Conservation (phyloP, 1,140 invertebrate species). For the Hyphantria cunea region DNA sequence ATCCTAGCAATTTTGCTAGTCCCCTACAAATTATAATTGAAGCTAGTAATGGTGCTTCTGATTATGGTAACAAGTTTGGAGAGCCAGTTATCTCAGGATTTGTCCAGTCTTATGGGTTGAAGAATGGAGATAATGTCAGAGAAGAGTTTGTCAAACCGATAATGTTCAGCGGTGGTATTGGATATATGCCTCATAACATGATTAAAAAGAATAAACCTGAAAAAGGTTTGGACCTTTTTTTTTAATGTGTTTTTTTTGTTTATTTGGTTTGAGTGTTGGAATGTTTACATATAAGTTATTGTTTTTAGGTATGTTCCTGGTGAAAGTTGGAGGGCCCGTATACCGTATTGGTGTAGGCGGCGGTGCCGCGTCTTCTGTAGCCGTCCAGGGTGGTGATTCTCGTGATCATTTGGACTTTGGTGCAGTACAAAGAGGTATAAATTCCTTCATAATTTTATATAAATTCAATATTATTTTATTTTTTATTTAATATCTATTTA, state of each 20-base stretch:
- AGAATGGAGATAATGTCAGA: slow-evolving; percentile 85
- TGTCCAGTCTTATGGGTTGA: slow-evolving; percentile 93
- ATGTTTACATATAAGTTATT: background rate
- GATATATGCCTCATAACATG: slow-evolving; percentile 92
- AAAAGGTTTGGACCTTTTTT: slow-evolving; percentile 80
- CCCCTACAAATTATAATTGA: slow-evolving; percentile 95
- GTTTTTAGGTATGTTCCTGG: slow-evolving; percentile 89
- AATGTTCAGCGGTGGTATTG: slow-evolving; percentile 98
- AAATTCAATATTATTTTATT: background rate
- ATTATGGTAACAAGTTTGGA: slow-evolving; percentile 99
- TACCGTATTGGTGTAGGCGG: slow-evolving; percentile 98
- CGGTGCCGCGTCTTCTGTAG: slow-evolving; percentile 97
- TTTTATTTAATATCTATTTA: no score
- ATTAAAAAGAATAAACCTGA: slow-evolving; percentile 88
- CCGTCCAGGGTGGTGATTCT: slow-evolving; percentile 93
- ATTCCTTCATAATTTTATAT: slow-evolving; percentile 13
- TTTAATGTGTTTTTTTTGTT: background rate
- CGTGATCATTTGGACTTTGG: slow-evolving; percentile 95
- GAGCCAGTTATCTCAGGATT: slow-evolving; percentile 97
- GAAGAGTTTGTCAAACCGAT: slow-evolving; percentile 99
- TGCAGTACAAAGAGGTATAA: slow-evolving; percentile 95
- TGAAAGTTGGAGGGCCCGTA: slow-evolving; percentile 98
- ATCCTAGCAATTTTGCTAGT: slow-evolving; percentile 95
- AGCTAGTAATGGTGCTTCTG: slow-evolving; percentile 98
- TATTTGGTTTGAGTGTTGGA: background rate